These are phyloP conservation scores for Phrynocephalus forsythii DNA, from an alignment of 2,797 vertebrate genomes.

Conservation along the genomic window DNA sequence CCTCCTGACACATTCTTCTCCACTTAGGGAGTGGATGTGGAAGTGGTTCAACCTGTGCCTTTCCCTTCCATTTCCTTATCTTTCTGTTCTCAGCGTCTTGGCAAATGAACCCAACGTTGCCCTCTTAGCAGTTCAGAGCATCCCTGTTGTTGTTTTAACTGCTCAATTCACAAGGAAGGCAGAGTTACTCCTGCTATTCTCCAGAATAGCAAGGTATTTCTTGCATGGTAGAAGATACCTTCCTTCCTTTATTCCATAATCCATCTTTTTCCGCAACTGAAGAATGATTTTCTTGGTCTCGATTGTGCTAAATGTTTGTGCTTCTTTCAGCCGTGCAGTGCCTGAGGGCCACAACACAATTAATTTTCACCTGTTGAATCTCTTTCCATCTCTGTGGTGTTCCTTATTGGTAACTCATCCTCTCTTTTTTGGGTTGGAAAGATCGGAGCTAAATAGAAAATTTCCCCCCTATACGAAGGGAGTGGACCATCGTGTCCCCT, in stretches of 20 bases:
- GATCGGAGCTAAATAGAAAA: slow-evolving; percentile 29
- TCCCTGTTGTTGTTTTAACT: background rate
- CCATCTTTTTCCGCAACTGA: slow-evolving; percentile 57
- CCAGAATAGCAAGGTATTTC: slow-evolving; percentile 54
- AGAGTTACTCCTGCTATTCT: slow-evolving; percentile 54
- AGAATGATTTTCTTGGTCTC: slow-evolving; percentile 57
- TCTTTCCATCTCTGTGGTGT: slow-evolving; percentile 27
- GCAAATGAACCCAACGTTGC: background rate
- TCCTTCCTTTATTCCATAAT: slow-evolving; percentile 45
- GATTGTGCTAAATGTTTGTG: slow-evolving; percentile 59
- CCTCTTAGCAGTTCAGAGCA: background rate
- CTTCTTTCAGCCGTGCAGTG: slow-evolving; percentile 34
- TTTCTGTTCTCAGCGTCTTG: background rate
- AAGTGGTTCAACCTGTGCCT: background rate
- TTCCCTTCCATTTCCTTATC: background rate
- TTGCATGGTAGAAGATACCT: slow-evolving; percentile 63
- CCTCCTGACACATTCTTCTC: background rate
- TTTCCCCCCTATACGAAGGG: background rate
- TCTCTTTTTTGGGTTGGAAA: slow-evolving; percentile 40
- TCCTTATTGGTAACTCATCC: slow-evolving; percentile 30
- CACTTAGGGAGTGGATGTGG: background rate
- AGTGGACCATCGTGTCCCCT: no score
- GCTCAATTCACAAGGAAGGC: slow-evolving; percentile 44
- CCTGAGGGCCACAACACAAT: no score
- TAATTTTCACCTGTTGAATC: background rate